Base-by-base conservation (phyloP, 2,113 vertebrate species). In the Pandion haliaetus region DNA sequence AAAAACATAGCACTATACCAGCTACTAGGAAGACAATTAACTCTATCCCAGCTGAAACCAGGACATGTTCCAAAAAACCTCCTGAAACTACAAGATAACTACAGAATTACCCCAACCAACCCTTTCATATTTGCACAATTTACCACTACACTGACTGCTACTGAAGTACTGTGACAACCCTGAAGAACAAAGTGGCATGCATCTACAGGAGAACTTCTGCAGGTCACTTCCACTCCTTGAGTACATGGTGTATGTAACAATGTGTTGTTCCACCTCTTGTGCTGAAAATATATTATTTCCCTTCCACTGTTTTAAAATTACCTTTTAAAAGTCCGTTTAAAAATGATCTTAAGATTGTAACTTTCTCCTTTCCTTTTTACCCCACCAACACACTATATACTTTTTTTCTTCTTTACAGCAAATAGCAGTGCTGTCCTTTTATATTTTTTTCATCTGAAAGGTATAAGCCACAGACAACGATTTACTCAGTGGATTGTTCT, bases 11-110 rank as follows among this genome's bases (percentile, higher is more conserved):
- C n/a, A n/a, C n/a, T n/a, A n/a, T n/a, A n/a, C n/a, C n/a, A n/a
- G n/a, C n/a, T n/a, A n/a, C n/a, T n/a, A n/a, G n/a, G n/a, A n/a
- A n/a, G n/a, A n/a, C n/a, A n/a, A n/a, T n/a, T n/a, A n/a, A n/a
- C n/a, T n/a, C n/a, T n/a, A n/a, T n/a, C n/a, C n/a, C n/a, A n/a
- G n/a, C n/a, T n/a, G n/a, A n/a, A n/a, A n/a, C n/a, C n/a, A n/a
- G n/a, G n/a, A n/a, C n/a, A n/a, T n/a, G n/a, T n/a, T n/a, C n/a
- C 7, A 44, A 24, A 44, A 52, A 57, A 19, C 0, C 17, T 18
- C 23, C 36, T 74, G 3, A 3, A n/a, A 45, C 15, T 18, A 55
- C 29, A 82, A 59, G 36, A 78, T 14, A 66, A 71, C 10, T 47
- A 29, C 85, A 71, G 7, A 81, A 76, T 79, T 76, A 52, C 13